phyloP scores from a whole-genome alignment of 2,797 vertebrate species.

The Anabas testudineus region DNA sequence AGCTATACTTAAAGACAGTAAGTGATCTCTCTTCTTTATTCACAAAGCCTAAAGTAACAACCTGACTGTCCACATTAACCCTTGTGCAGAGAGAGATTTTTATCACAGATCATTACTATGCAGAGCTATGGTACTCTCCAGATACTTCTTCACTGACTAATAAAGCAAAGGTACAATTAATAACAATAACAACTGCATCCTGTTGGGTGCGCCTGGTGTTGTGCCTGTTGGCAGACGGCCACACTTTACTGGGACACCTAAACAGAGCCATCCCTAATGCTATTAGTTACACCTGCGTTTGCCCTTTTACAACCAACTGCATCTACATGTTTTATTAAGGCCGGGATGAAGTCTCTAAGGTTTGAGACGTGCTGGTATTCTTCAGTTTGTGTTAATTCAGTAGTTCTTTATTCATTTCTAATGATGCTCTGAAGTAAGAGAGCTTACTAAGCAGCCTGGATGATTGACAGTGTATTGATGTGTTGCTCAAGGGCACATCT shows the following conservation, averaged over 20 bases:
- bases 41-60: background rate
- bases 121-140: no score
- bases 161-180: slow-evolving; percentile 2
- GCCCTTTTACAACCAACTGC: background rate
- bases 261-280: slow-evolving; percentile 5
- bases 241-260: background rate
- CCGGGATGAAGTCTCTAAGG: no score
- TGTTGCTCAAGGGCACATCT: slow-evolving; percentile 1
- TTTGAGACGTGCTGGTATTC: background rate
- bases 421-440: background rate
- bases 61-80: background rate
- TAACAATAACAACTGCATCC: background rate
- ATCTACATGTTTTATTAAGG: background rate
- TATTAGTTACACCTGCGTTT: slow-evolving; percentile 9
- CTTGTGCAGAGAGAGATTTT: no score
- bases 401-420: background rate
- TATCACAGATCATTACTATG: no score
- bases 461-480: background rate
- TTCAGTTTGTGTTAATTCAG: background rate
- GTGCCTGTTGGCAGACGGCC: slow-evolving; percentile 1
- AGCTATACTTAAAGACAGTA: background rate
- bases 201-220: background rate
- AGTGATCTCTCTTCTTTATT: background rate
- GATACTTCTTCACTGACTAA: background rate
- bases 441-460: background rate